phyloP scores from a whole-genome alignment of 2,113 vertebrate species.

The Lagopus muta region DNA sequence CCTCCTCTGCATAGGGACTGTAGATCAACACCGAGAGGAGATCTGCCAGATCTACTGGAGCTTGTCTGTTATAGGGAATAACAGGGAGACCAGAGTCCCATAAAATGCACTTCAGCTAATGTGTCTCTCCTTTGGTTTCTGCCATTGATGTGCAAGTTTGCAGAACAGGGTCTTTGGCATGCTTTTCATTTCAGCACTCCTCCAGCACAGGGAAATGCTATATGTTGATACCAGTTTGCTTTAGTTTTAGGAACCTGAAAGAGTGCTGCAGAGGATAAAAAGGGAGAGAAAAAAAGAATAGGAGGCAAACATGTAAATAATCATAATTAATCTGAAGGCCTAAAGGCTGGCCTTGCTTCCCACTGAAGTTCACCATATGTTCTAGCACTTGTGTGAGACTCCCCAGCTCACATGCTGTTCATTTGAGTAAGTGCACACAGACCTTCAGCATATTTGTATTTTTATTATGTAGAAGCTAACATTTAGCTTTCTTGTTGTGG shows the following conservation, averaged over 20 bases:
- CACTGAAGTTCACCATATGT: conserved; percentile 54
- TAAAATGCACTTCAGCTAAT: too few species aligned
- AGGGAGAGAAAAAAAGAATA: not conserved
- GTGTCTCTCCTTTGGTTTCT: not conserved
- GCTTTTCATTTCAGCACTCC: not conserved
- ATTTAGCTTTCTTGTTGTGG: conserved; percentile 60
- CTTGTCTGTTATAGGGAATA: accelerated
- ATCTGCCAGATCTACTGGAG: not conserved
- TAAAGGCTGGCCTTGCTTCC: conserved; percentile 33
- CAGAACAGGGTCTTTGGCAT: accelerated
- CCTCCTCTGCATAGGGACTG: not conserved
- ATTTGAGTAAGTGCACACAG: conserved; percentile 44
- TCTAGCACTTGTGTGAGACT: conserved; percentile 51
- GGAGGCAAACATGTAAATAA: conserved; percentile 45
- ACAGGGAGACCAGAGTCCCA: accelerated
- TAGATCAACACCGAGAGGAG: accelerated
- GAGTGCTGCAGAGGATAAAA: not conserved
- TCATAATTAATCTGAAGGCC: conserved; percentile 45
- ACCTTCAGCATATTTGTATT: conserved; percentile 59
- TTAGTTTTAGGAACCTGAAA: not conserved
- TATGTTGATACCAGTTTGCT: not conserved
- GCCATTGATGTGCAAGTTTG: accelerated
- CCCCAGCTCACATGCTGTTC: conserved; percentile 24
- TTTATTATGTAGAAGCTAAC: conserved; percentile 62
- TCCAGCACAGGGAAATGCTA: not conserved